Evolutionary conservation across 2,888 invertebrate genomes (phyloP).

Genomic region (Dolichomitus sp.): DNA sequence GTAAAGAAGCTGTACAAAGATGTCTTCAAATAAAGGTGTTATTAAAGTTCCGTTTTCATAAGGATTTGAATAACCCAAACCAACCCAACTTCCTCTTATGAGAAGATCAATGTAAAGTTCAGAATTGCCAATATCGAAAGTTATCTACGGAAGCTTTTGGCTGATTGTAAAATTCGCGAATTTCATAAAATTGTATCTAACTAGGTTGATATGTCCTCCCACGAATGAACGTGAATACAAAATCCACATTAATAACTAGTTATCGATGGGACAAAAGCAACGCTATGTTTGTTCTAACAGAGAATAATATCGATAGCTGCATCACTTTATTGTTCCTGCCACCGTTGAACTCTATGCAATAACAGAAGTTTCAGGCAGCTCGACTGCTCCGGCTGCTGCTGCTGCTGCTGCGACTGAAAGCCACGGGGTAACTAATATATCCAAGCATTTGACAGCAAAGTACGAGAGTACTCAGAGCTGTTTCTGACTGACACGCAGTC

Average conservation of each 20-base stretch:
- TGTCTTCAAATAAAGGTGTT: neutral
- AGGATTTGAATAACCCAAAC: too few species aligned
- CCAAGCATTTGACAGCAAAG: neutral
- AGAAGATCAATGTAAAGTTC: too few species aligned
- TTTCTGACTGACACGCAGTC: slow-evolving; percentile 37
- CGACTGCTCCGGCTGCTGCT: neutral
- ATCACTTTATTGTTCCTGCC: slow-evolving; percentile 5
- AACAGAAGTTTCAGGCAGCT: slow-evolving; percentile 11
- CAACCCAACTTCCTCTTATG: too few species aligned
- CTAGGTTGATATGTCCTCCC: too few species aligned
- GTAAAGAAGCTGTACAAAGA: too few species aligned
- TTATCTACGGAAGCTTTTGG: too few species aligned
- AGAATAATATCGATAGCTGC: neutral
- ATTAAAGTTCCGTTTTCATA: too few species aligned
- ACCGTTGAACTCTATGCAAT: neutral
- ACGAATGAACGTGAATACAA: too few species aligned
- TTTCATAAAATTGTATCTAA: too few species aligned
- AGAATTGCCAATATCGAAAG: too few species aligned
- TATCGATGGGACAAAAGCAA: neutral
- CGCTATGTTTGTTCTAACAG: neutral
- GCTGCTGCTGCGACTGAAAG: slow-evolving; percentile 24
- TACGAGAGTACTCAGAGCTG: slow-evolving; percentile 7
- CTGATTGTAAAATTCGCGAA: too few species aligned
- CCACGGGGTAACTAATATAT: neutral
- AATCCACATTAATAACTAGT: too few species aligned